phyloP scores from a whole-genome alignment of 2,113 vertebrate genomes.

The Laticauda laticaudata region DNA sequence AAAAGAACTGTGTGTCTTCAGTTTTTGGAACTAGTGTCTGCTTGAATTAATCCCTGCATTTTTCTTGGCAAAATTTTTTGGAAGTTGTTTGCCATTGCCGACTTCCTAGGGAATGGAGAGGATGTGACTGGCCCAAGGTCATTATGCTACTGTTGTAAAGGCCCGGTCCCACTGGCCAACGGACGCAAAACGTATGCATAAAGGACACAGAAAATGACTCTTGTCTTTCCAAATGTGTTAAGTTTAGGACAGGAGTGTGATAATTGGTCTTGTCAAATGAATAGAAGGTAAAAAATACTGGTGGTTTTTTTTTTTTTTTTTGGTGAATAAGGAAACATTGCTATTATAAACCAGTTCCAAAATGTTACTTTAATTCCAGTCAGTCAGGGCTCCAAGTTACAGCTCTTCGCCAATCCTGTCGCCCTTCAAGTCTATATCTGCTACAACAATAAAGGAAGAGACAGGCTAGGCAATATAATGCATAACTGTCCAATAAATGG shows the following conservation, averaged over 20 bases:
- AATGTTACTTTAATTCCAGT: neutral
- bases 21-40: neutral
- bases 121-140: neutral
- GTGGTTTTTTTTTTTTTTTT: neutral
- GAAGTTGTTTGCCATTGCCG: neutral
- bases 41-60: neutral
- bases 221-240: neutral
- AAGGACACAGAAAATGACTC: neutral
- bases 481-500: neutral
- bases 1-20: neutral
- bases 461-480: neutral
- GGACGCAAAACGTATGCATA: no score
- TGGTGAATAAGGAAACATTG: neutral
- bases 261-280: neutral
- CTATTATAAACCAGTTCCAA: neutral
- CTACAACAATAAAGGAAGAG: neutral
- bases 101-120: neutral
- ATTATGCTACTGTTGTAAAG: neutral
- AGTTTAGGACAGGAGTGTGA: neutral
- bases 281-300: neutral
- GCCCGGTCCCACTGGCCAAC: no score
- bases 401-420: neutral
- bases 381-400: neutral
- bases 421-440: neutral
- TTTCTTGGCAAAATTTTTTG: neutral